Evolutionary conservation across 2,888 invertebrate species (phyloP).

Genomic region (Papilio elwesi): DNA sequence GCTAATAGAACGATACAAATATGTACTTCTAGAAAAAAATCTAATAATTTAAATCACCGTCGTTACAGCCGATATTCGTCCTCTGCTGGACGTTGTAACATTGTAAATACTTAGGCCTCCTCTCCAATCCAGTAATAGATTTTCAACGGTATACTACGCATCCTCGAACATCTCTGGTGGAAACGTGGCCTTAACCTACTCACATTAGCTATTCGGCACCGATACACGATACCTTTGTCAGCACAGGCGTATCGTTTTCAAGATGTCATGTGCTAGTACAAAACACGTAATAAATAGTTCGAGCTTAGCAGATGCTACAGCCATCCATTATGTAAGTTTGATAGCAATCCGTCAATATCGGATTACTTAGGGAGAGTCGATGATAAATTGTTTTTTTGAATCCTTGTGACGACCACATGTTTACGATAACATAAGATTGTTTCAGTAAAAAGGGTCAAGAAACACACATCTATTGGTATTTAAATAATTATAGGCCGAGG

Average conservation of each 20-base stretch:
- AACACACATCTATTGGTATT: no score
- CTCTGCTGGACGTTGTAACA: no score
- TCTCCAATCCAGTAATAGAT: no score
- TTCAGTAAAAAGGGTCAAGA: no score
- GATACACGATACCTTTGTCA: constrained; percentile 34
- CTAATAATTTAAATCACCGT: no score
- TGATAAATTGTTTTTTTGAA: constrained; percentile 31
- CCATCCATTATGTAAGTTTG: no score
- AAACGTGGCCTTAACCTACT: background rate
- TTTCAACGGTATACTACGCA: background rate
- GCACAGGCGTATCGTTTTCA: constrained; percentile 40
- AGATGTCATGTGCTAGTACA: constrained; percentile 36
- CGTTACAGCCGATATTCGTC: no score
- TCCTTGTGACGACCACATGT: constrained; percentile 13
- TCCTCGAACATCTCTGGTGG: background rate
- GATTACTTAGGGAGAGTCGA: constrained; percentile 34
- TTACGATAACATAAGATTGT: background rate
- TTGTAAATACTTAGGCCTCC: no score
- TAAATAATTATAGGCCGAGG: no score
- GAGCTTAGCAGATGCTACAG: no score
- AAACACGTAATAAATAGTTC: constrained; percentile 1
- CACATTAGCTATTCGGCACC: background rate
- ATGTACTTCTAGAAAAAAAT: no score
- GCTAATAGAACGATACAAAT: no score
- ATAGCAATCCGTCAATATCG: background rate